Conservation (phyloP, 2,797 vertebrate genomes). For the Psittacula derbiana region DNA sequence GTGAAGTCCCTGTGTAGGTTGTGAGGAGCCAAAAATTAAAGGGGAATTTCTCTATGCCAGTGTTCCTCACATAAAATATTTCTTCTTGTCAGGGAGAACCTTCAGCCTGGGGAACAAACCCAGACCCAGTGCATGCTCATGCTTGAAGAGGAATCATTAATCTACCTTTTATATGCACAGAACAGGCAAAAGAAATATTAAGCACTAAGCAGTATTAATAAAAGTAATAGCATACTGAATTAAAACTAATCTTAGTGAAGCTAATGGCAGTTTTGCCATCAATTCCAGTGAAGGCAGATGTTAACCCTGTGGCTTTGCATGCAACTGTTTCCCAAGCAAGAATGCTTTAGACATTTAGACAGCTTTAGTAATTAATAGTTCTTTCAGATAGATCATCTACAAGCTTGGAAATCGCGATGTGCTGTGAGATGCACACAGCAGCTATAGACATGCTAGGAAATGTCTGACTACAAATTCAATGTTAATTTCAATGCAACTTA, state of each 20-base stretch:
- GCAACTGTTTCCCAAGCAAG: neutral
- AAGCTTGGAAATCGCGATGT: neutral
- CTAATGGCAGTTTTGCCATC: neutral
- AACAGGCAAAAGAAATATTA: neutral
- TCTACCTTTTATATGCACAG: neutral
- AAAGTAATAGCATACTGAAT: neutral
- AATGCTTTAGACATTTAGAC: neutral
- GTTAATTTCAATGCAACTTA: neutral
- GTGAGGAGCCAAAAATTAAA: neutral
- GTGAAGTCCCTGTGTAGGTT: neutral
- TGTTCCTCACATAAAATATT: neutral
- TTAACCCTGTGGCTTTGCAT: neutral
- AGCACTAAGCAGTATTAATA: neutral
- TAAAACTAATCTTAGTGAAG: neutral
- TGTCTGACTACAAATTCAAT: neutral
- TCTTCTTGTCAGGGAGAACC: neutral
- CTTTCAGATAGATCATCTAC: neutral
- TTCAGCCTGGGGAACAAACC: neutral
- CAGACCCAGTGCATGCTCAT: rapidly evolving
- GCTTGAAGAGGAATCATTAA: neutral
- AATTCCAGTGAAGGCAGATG: neutral
- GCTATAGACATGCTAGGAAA: neutral
- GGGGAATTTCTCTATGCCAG: neutral
- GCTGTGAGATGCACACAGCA: neutral
- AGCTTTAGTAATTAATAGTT: neutral